Evolutionary conservation across 2,797 vertebrate genomes (phyloP).

Genomic region (Pangasius sanitwongsei): DNA sequence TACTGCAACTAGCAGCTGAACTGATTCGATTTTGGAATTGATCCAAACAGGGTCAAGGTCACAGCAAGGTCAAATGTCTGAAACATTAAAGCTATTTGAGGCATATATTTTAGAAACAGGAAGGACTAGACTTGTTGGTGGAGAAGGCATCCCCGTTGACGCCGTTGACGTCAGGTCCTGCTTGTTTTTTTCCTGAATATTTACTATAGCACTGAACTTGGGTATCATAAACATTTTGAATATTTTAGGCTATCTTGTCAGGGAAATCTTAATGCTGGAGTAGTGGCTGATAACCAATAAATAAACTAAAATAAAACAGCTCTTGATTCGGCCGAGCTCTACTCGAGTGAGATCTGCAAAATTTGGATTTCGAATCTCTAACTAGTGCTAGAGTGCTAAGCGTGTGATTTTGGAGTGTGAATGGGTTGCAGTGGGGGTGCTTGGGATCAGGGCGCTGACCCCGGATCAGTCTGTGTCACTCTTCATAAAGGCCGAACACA

Average conservation of each 20-base stretch:
- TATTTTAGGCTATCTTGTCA: not conserved
- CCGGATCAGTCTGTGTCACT: slow-evolving; percentile 54
- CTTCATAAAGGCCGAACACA: slow-evolving; percentile 68
- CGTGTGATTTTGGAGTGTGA: slow-evolving; percentile 52
- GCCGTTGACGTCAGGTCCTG: not conserved
- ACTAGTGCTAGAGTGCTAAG: slow-evolving; percentile 12
- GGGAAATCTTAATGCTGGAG: not conserved
- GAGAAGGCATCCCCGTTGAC: not conserved
- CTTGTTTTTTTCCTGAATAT: not conserved
- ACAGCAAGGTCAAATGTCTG: not conserved
- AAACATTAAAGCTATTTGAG: not conserved
- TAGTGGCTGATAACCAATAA: not conserved
- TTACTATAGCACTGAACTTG: not conserved
- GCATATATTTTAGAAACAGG: not conserved
- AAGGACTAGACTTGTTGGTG: not conserved
- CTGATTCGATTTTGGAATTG: not conserved
- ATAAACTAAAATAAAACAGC: not conserved
- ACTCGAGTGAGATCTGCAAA: not conserved
- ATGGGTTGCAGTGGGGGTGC: slow-evolving; percentile 42
- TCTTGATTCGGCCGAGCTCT: not conserved
- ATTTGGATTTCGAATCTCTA: not conserved
- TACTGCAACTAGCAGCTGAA: not conserved
- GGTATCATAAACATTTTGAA: too few relatives aligned
- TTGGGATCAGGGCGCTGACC: slow-evolving; percentile 51
- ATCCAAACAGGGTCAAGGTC: not conserved